These are phyloP conservation scores for Nothura maculosa DNA, from an alignment of 2,797 vertebrate genomes.

Conservation along the genomic window DNA sequence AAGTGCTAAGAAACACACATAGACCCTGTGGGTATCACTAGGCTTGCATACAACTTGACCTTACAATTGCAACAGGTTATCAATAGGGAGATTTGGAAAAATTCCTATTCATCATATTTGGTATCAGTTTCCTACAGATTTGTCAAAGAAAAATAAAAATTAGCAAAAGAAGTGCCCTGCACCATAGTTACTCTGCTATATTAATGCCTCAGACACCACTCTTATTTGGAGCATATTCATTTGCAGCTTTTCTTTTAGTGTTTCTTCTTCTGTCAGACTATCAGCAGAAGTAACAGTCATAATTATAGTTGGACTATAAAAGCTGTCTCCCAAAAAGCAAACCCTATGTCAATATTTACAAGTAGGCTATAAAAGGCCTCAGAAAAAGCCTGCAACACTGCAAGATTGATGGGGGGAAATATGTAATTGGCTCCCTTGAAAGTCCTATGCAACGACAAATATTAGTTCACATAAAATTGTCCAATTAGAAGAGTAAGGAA, in stretches of 20 bases:
- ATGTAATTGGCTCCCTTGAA: conserved; percentile 77
- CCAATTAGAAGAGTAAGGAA: conserved; percentile 67
- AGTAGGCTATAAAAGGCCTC: conserved; percentile 51
- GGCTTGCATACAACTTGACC: neutral
- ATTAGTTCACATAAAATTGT: conserved; percentile 69
- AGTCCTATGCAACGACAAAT: conserved; percentile 67
- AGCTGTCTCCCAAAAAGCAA: conserved; percentile 56
- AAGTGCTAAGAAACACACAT: neutral
- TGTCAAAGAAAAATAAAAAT: neutral
- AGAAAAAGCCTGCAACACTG: conserved; percentile 42
- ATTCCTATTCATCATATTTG: neutral
- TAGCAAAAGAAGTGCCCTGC: neutral
- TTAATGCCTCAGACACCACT: neutral
- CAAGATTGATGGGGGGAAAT: conserved; percentile 43
- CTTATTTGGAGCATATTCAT: neutral
- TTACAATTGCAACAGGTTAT: neutral
- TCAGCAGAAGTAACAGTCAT: conserved; percentile 44
- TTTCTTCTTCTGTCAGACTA: conserved; percentile 33
- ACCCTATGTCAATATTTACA: conserved; percentile 71
- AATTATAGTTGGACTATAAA: conserved; percentile 30
- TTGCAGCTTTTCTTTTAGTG: neutral
- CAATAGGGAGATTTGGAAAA: neutral
- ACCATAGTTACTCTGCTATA: neutral
- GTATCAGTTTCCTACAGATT: neutral
- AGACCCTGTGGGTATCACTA: neutral